These are phyloP conservation scores for Ryuthela nishihirai DNA, from an alignment of 2,888 invertebrate species.

Conservation along the genomic window DNA sequence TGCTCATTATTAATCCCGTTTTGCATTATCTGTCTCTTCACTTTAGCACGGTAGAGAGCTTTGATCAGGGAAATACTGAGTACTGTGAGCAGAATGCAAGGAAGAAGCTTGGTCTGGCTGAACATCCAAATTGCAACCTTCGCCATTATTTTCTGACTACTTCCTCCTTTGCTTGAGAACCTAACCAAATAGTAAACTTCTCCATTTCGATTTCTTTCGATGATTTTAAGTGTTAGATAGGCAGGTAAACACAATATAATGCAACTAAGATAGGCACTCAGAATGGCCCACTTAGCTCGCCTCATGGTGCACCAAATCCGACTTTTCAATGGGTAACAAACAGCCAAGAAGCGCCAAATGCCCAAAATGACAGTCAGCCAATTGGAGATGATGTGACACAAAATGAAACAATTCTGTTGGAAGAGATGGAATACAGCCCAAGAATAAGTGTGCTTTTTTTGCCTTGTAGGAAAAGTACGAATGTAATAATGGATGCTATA, in stretches of 20 bases:
- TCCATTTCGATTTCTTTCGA: constrained; percentile 12
- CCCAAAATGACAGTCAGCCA: constrained; percentile 89
- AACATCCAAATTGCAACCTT: constrained; percentile 83
- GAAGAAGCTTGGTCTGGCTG: constrained; percentile 86
- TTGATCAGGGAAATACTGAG: constrained; percentile 51
- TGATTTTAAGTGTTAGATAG: constrained; percentile 72
- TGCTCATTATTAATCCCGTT: constrained; percentile 36
- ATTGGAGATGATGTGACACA: constrained; percentile 84
- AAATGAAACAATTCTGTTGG: constrained; percentile 84
- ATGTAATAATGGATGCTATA: constrained; percentile 78
- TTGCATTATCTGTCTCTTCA: constrained; percentile 41
- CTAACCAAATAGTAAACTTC: constrained; percentile 52
- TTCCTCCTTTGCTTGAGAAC: constrained; percentile 61
- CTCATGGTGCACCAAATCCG: constrained; percentile 63
- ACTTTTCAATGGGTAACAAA: constrained; percentile 55
- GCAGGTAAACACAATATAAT: constrained; percentile 81
- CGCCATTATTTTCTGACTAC: constrained; percentile 56
- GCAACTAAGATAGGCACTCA: constrained; percentile 73
- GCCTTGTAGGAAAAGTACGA: constrained; percentile 25
- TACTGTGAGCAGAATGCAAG: constrained; percentile 79
- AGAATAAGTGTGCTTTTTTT: constrained; percentile 58
- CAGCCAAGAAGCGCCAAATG: constrained; percentile 78
- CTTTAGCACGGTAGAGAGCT: constrained; percentile 43
- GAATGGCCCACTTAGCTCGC: constrained; percentile 70
- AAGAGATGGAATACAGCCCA: constrained; percentile 84